A percentile compares a stretch with the other conserved stretches of the same genome.
These are phyloP conservation scores for Rhegmatorhina hoffmannsi DNA, from an alignment of 2,113 vertebrate species.

Conservation along the genomic window DNA sequence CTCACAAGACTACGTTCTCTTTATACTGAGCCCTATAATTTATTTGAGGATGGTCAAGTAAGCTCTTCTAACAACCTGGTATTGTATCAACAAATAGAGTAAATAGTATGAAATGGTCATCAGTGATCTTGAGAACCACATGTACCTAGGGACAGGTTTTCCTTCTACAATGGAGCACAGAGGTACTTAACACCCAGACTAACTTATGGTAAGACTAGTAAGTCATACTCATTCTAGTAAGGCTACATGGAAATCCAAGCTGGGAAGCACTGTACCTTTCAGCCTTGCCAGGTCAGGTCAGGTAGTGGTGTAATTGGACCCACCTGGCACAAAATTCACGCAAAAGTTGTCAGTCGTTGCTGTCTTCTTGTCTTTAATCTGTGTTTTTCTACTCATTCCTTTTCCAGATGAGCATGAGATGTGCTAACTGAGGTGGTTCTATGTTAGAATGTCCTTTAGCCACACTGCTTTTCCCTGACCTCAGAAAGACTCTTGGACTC, in stretches of 20 bases:
- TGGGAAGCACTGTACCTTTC: background rate
- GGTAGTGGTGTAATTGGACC: fast-evolving
- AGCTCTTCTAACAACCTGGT: background rate
- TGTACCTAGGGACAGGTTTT: fast-evolving
- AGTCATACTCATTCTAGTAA: background rate
- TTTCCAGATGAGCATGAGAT: background rate
- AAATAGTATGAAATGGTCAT: background rate
- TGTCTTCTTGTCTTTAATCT: background rate
- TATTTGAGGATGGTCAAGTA: background rate
- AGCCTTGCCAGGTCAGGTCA: background rate
- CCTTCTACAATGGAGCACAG: background rate
- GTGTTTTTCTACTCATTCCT: background rate
- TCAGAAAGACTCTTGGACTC: background rate
- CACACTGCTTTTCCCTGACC: background rate
- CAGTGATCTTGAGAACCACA: background rate
- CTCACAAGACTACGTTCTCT: background rate
- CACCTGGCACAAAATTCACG: fast-evolving
- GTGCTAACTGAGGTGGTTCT: background rate
- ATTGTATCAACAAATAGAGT: background rate
- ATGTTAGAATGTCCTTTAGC: background rate
- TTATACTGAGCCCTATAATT: background rate
- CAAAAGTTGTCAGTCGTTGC: background rate
- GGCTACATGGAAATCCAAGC: background rate
- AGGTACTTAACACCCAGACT: background rate
- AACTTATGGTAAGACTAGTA: background rate